Evolutionary conservation across 2,797 vertebrate genomes (phyloP), one percentile per base, ranked within the genome.

Genomic region (Mormyrops boulengeri): DNA sequence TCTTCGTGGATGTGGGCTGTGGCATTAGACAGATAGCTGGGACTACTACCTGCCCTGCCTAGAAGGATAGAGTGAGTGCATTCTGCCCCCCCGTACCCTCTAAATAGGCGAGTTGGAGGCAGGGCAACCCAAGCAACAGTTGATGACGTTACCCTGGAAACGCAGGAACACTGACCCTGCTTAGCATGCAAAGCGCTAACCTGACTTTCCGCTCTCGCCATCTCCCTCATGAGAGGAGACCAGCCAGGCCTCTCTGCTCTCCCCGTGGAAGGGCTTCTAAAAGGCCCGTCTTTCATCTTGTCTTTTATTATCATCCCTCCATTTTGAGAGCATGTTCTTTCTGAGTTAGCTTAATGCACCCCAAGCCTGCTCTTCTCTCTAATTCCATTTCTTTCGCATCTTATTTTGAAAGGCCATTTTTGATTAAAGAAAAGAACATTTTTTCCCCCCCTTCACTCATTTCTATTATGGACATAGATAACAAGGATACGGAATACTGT

Each of bases 171-270:
- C 80, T 85, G 44, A 85, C 80, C 80, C 80, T 85, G 80, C 41
- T 85, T 85, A 85, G 80, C 80, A 85, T 85, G 80, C 80, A 47
- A 50, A 22, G 80, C 47, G 19, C 80, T 85, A 85, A 22, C 38
- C 80, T 85, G 80, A 85, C 80, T 85, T 50, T 49, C 41, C 80
- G 19, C 41, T 85, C 80, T 85, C 80, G 3, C 80, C 47, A 38
- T 85, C 80, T 77, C 80, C 47, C 80, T 85, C 80, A 12, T 50
- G 80, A 85, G 80, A 85, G 80, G 41, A 50, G 80, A n/a, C 80
- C 80, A 85, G 41, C 80, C 44, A 47, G 80, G 41, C 41, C 41
- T 47, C 80, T 50, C 80, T 26, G 80, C 80, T 85, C 80, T 50
- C 47, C 41, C 80, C 9, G 19, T 47, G 80, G 80, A 85, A 49